These are phyloP conservation scores for Tautogolabrus adspersus DNA, from an alignment of 2,113 vertebrate species.

Conservation along the genomic window DNA sequence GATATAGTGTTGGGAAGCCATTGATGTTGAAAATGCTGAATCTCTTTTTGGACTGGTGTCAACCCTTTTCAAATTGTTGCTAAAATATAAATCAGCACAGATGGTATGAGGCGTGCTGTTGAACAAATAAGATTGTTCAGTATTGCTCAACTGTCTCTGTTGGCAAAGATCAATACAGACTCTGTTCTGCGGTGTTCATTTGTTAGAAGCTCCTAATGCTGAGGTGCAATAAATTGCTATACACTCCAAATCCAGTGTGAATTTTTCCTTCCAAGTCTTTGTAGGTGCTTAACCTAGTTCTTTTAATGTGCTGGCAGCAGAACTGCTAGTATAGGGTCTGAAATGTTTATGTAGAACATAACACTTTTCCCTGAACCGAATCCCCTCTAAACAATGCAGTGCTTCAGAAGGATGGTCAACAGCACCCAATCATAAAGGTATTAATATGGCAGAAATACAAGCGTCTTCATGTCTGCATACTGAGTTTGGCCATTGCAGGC, in stretches of 20 bases:
- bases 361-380: slow-evolving; percentile 29
- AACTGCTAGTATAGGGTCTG: slow-evolving; percentile 57
- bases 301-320: slow-evolving; percentile 50
- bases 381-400: slow-evolving; percentile 22
- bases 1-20: slow-evolving; percentile 2
- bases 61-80: slow-evolving; percentile 11
- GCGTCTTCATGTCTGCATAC: neutral
- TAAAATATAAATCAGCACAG: slow-evolving; percentile 30
- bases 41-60: slow-evolving; percentile 27
- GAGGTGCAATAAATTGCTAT: slow-evolving; percentile 46
- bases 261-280: slow-evolving; percentile 65
- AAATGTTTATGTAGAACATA: slow-evolving; percentile 63
- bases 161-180: slow-evolving; percentile 54
- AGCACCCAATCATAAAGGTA: neutral
- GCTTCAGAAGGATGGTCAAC: slow-evolving; percentile 21
- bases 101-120: slow-evolving; percentile 40
- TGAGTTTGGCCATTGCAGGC: neutral
- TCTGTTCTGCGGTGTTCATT: slow-evolving; percentile 58
- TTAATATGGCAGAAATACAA: too few species aligned
- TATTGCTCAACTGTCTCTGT: slow-evolving; percentile 49
- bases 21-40: slow-evolving; percentile 34
- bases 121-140: slow-evolving; percentile 58
- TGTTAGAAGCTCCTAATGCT: slow-evolving; percentile 38
- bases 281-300: slow-evolving; percentile 77
- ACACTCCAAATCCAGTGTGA: slow-evolving; percentile 39